Conservation (phyloP, 1,140 invertebrate species). For the Akabosia matsudoensis region DNA sequence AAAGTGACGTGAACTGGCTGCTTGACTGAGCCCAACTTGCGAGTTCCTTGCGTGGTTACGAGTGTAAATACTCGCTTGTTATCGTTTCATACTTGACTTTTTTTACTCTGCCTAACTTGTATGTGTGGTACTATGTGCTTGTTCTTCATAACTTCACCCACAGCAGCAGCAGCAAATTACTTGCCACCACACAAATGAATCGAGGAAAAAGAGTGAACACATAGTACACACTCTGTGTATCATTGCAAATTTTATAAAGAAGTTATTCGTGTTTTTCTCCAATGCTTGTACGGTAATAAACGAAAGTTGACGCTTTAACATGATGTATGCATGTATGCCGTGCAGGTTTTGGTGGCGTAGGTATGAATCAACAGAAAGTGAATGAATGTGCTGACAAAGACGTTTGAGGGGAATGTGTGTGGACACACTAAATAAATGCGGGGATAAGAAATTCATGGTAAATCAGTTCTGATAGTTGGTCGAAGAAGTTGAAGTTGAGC, state of each 20-base stretch:
- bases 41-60: neutral
- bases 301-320: neutral
- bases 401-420: neutral
- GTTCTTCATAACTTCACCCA: neutral
- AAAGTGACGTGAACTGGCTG: slow-evolving; percentile 13
- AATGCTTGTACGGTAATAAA: neutral
- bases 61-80: slow-evolving; percentile 13
- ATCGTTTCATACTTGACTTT: slow-evolving; percentile 10
- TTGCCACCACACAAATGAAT: neutral
- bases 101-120: neutral
- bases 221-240: neutral
- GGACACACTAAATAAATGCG: neutral
- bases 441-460: too few relatives aligned
- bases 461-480: too few relatives aligned
- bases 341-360: neutral
- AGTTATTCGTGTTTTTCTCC: neutral
- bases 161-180: neutral
- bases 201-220: neutral
- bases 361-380: neutral
- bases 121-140: neutral
- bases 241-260: neutral
- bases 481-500: too few relatives aligned
- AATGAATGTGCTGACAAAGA: slow-evolving; percentile 9
- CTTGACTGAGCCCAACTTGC: slow-evolving; percentile 15
- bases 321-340: neutral